phyloP scores from a whole-genome alignment of 2,888 invertebrate genomes.

The Eumerus sabulonum region DNA sequence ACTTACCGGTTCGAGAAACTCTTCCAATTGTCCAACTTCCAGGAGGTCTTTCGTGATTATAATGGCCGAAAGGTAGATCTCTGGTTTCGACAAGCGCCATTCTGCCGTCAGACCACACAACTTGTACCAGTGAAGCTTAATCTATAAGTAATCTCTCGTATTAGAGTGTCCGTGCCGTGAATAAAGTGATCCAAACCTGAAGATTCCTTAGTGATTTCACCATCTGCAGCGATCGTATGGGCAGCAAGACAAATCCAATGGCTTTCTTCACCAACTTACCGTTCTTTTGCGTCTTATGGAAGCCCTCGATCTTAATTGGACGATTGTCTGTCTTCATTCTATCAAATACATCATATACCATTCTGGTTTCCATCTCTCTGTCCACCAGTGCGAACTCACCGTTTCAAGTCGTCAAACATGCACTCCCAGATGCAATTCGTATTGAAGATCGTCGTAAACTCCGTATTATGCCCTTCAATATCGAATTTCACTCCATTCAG shows the following conservation, averaged over 20 bases:
- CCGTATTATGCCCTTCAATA: conserved; percentile 83
- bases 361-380: neutral
- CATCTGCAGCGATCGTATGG: conserved; percentile 85
- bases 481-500: conserved; percentile 84
- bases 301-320: conserved; percentile 86
- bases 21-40: conserved; percentile 72
- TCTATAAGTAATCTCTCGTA: conserved; percentile 74
- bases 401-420: conserved; percentile 84
- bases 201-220: conserved; percentile 80
- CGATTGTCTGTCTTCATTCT: conserved; percentile 87
- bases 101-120: conserved; percentile 82
- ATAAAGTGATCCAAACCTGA: conserved; percentile 71
- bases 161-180: neutral
- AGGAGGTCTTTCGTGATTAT: conserved; percentile 81
- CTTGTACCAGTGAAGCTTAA: conserved; percentile 83
- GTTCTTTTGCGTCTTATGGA: conserved; percentile 80
- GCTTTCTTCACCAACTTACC: conserved; percentile 79
- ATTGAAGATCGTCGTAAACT: conserved; percentile 83
- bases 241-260: conserved; percentile 85
- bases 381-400: conserved; percentile 76
- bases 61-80: conserved; percentile 82
- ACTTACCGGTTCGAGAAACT: conserved; percentile 71
- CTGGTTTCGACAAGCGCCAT: conserved; percentile 82
- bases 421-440: conserved; percentile 90
- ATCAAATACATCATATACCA: too few species aligned